Evolutionary conservation across 2,113 vertebrate species (phyloP).

Genomic region (Oceanodroma tethys): DNA sequence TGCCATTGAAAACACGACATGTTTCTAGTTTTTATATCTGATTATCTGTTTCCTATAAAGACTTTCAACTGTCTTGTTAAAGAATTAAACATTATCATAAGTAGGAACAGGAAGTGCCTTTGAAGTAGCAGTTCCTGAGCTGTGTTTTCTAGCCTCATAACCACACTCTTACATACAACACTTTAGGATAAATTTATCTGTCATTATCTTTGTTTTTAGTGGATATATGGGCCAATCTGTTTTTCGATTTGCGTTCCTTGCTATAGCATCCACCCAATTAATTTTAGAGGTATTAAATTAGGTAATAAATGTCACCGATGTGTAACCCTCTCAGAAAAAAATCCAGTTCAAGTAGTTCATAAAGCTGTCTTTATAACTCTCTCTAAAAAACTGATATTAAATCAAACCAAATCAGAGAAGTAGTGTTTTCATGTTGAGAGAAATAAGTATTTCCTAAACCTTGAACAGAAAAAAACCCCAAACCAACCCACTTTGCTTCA

Average conservation of each 20-base stretch:
- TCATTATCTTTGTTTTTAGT: slow-evolving; percentile 26
- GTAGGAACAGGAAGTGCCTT: not conserved
- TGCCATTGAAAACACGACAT: not conserved
- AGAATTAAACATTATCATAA: not conserved
- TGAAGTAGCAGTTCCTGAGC: not conserved
- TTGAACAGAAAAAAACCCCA: not conserved
- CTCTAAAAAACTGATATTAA: not conserved
- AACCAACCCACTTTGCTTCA: not conserved
- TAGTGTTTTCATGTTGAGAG: not conserved
- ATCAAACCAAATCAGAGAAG: slow-evolving; percentile 20
- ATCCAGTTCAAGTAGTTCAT: not conserved
- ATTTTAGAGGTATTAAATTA: not conserved
- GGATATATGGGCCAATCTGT: not conserved
- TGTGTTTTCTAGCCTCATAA: not conserved
- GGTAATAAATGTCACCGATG: slow-evolving; percentile 12
- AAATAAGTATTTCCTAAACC: not conserved
- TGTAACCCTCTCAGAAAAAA: not conserved
- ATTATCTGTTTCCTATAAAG: not conserved
- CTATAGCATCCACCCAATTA: not conserved
- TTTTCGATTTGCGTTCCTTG: slow-evolving; percentile 8
- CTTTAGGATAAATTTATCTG: not conserved
- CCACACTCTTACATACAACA: not conserved
- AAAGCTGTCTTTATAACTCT: not conserved
- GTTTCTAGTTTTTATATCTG: not conserved
- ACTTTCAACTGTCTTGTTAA: not conserved